Conservation (phyloP, 1,140 invertebrate genomes). For the Apocrypta bakeri region DNA sequence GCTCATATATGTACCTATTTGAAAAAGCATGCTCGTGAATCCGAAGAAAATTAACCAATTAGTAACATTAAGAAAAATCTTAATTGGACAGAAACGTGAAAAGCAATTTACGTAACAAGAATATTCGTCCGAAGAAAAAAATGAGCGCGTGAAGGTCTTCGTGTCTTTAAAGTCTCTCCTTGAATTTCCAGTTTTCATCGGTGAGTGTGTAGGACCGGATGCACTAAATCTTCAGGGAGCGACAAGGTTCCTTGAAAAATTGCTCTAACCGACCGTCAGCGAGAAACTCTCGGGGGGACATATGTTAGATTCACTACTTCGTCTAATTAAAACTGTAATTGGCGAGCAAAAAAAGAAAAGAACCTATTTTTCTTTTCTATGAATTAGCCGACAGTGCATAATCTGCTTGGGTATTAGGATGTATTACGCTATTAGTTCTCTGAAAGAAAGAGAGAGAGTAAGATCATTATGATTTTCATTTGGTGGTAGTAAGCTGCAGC, state of each 20-base stretch:
- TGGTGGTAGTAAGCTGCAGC: no score
- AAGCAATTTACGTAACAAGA: background rate
- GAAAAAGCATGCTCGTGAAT: background rate
- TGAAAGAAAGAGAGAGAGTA: background rate
- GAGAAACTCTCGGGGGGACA: background rate
- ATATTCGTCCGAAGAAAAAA: background rate
- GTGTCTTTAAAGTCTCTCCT: no score
- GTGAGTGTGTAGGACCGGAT: slow-evolving; percentile 4
- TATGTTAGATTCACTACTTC: background rate
- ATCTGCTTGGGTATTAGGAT: background rate
- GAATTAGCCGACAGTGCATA: background rate
- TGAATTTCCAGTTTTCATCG: slow-evolving; percentile 17
- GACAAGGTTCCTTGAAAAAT: background rate
- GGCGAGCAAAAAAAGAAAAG: background rate
- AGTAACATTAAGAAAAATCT: background rate
- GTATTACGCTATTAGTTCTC: background rate
- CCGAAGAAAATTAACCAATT: background rate
- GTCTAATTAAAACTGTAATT: slow-evolving; percentile 3
- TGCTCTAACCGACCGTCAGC: background rate
- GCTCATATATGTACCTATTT: no score
- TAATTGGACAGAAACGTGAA: background rate
- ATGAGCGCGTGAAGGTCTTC: background rate
- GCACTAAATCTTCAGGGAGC: slow-evolving; percentile 17
- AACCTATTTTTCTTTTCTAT: background rate
- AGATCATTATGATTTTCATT: slow-evolving; percentile 3